These are phyloP conservation scores for Anarrhichthys ocellatus DNA, from an alignment of 2,113 vertebrate species.

Conservation along the genomic window DNA sequence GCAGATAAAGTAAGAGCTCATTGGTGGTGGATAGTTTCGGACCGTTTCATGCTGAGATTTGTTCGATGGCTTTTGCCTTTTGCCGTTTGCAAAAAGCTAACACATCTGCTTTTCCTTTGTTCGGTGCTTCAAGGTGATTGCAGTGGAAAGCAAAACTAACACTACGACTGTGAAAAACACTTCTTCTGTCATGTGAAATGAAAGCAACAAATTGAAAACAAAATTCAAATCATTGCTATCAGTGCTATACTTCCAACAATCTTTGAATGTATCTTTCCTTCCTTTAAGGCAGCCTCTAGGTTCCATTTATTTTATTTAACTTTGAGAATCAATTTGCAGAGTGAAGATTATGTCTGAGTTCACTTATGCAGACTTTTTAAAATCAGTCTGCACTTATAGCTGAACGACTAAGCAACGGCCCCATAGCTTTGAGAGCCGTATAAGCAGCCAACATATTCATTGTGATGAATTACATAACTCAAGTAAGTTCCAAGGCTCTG, in stretches of 20 bases:
- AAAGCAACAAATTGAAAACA: slow-evolving; percentile 10
- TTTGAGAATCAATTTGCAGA: slow-evolving; percentile 27
- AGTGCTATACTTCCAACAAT: background rate
- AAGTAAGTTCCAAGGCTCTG: slow-evolving; percentile 2
- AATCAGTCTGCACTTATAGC: slow-evolving; percentile 7
- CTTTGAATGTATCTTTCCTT: background rate
- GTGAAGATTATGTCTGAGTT: slow-evolving; percentile 9
- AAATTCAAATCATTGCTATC: background rate
- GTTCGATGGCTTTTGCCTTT: slow-evolving; percentile 14
- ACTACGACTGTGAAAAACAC: background rate
- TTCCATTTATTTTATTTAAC: slow-evolving; percentile 19
- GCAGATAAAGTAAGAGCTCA: slow-evolving; percentile 88
- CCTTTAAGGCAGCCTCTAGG: slow-evolving; percentile 1
- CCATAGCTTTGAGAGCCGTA: background rate
- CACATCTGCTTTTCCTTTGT: slow-evolving; percentile 7
- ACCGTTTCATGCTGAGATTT: slow-evolving; percentile 20
- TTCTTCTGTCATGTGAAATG: background rate
- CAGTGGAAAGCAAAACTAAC: slow-evolving; percentile 44
- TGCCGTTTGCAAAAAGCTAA: slow-evolving; percentile 5
- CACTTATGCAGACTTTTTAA: slow-evolving; percentile 10
- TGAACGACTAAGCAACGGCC: background rate
- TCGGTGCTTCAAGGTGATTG: slow-evolving; percentile 14
- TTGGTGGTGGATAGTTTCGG: background rate
- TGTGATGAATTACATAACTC: slow-evolving; percentile 15
- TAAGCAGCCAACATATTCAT: slow-evolving; percentile 16